Conservation (phyloP, 30 jellyfish, hydroid and myxozoan genomes). For the Aurelia aurita region DNA sequence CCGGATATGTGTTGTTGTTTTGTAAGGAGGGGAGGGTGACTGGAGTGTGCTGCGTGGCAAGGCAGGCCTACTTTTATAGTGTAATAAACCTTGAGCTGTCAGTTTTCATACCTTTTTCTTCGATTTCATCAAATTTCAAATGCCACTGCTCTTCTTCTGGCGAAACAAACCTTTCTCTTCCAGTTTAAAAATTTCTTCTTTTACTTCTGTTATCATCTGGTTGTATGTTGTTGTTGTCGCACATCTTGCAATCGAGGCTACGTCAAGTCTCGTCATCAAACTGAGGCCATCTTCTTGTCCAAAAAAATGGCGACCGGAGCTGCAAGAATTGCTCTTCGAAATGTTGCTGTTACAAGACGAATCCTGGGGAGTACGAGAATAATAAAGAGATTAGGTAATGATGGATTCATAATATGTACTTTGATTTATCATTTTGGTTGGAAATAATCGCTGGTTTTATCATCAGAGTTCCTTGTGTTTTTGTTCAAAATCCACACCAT, state of each 20-base stretch:
- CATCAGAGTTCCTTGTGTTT: too few relatives aligned
- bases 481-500: too few relatives aligned
- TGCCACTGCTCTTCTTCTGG: not conserved
- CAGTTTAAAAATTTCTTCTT: too few relatives aligned
- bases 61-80: too few relatives aligned
- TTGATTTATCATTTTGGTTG: not conserved
- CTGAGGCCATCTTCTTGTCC: not conserved
- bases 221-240: not conserved
- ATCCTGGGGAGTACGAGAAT: not conserved
- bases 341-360: conserved; percentile 39
- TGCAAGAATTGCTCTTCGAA: conserved; percentile 20
- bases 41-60: too few relatives aligned
- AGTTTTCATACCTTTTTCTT: too few relatives aligned
- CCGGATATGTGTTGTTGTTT: too few relatives aligned
- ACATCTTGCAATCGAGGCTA: not conserved
- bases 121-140: too few relatives aligned
- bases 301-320: conserved; percentile 39
- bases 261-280: not conserved
- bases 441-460: not conserved
- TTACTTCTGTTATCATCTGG: too few relatives aligned
- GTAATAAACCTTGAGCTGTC: too few relatives aligned
- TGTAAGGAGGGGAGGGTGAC: too few relatives aligned
- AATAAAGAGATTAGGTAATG: conserved; percentile 26
- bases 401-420: not conserved
- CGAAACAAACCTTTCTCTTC: too few relatives aligned